Evolutionary conservation across 2,797 vertebrate genomes (phyloP), one percentile per base, ranked within the genome.

Genomic region (Centropyge bicolor): DNA sequence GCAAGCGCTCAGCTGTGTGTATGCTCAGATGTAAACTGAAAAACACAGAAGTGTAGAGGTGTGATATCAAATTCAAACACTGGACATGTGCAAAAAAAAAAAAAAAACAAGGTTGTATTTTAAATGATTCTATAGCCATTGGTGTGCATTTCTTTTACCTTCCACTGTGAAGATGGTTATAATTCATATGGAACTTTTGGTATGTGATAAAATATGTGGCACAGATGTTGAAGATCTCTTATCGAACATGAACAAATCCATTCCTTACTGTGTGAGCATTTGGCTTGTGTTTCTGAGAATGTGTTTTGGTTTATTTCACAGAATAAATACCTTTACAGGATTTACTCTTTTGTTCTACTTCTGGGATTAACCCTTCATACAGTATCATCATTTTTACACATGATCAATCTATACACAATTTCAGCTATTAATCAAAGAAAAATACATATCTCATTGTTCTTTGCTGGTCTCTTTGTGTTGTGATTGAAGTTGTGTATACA

Each of bases 141-240:
- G 74, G 16, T 55, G 51, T 16, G 48, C 7, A 48, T n/a, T 66
- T 35, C 16, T 84, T 64, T 68, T 40, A 74, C 65, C 54, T 76
- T 88, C 73, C 27, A 69, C 69, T 70, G 74, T 81, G 59, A 87
- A 86, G 77, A 83, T 88, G 83, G 79, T 83, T 80, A 85, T 84
- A 89, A 90, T 92, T 93, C 82, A 85, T 36, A 72, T 77, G 75
- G 75, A 92, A 85, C 82, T 54, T 89, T 76, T 83, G 90, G 89
- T 86, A 94, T 93, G 90, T 84, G 70, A 86, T 74, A 52, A 88
- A 94, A 91, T 92, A 88, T 94, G 92, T 87, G 80, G 57, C 86
- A 81, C 94, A 95, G 94, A 95, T 95, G 94, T 94, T 86, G 68
- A 86, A 86, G 65, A 84, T 85, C 80, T 86, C 66, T 59, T 61